A percentile compares a stretch with the other conserved stretches of the same genome.
phyloP scores from a whole-genome alignment of 1,140 invertebrate genomes.

The Xylocopa sonorina region DNA sequence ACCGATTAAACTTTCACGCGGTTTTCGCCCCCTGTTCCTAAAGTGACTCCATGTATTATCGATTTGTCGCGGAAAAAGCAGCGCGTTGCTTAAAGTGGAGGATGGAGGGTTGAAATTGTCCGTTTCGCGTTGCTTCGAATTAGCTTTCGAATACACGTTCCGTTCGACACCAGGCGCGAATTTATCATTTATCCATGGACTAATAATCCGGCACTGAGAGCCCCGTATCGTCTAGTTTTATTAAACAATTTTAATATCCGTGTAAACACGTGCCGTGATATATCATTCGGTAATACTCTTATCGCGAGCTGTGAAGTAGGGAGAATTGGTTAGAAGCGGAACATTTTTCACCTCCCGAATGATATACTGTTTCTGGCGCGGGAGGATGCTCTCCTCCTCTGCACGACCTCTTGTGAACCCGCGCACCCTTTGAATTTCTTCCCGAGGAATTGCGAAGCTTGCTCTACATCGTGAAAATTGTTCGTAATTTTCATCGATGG shows the following conservation, averaged over 20 bases:
- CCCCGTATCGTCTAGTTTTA: slow-evolving; percentile 41
- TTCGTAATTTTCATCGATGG: background rate
- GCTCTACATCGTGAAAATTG: background rate
- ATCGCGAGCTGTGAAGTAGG: slow-evolving; percentile 64
- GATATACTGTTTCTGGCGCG: slow-evolving; percentile 60
- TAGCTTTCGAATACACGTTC: no score
- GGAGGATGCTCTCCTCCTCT: slow-evolving; percentile 40
- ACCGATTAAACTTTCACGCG: slow-evolving; percentile 4
- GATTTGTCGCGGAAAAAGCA: background rate
- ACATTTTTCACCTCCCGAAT: slow-evolving; percentile 66
- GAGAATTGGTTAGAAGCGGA: slow-evolving; percentile 64
- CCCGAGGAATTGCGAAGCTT: slow-evolving; percentile 8
- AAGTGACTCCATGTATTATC: background rate
- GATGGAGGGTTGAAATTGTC: background rate
- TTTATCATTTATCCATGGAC: slow-evolving; percentile 40
- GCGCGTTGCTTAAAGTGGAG: background rate
- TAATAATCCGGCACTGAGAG: slow-evolving; percentile 25
- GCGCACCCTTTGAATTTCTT: slow-evolving; percentile 42
- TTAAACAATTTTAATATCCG: slow-evolving; percentile 67
- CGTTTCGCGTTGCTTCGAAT: no score
- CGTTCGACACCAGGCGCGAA: no score
- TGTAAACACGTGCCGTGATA: slow-evolving; percentile 65
- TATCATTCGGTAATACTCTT: slow-evolving; percentile 66
- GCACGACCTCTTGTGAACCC: slow-evolving; percentile 44
- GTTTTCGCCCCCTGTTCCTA: background rate